A percentile compares a stretch with the other conserved stretches of the same genome.
phyloP scores from a whole-genome alignment of 2,888 invertebrate genomes.

The Parapristionchus giblindavisi region DNA sequence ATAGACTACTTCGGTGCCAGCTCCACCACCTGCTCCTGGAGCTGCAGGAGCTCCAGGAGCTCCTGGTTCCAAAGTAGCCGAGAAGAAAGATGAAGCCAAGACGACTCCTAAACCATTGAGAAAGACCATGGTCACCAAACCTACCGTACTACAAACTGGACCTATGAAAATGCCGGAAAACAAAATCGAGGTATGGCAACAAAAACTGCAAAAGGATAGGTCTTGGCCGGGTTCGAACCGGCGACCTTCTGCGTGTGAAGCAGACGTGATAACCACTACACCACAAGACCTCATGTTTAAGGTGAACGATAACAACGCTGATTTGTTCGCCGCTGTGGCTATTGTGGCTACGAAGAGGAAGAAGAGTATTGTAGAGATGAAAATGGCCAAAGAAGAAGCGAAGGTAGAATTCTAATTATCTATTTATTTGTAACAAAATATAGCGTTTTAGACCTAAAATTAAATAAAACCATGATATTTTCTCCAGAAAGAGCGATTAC shows the following conservation, averaged over 20 bases:
- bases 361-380: constrained; percentile 37
- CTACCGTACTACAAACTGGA: constrained; percentile 1
- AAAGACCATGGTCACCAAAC: constrained; percentile 26
- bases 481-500: constrained; percentile 28
- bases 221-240: constrained; percentile 47
- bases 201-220: too few species aligned
- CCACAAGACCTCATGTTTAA: constrained; percentile 37
- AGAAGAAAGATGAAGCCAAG: constrained; percentile 21
- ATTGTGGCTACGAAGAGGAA: constrained; percentile 40
- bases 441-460: too few species aligned
- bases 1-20: neutral
- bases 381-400: constrained; percentile 32
- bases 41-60: neutral
- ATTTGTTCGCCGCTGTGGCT: constrained; percentile 42
- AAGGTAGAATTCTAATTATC: too few species aligned
- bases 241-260: constrained; percentile 52
- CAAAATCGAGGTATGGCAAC: constrained; percentile 26
- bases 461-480: neutral
- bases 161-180: constrained; percentile 36
- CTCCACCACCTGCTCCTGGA: constrained; percentile 26
- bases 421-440: too few species aligned
- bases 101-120: constrained; percentile 34
- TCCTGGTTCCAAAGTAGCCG: neutral
- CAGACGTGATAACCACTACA: constrained; percentile 52
- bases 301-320: constrained; percentile 43